A percentile compares a stretch with the other conserved stretches of the same genome.
phyloP scores from a whole-genome alignment of 1,140 invertebrate species.

The Papilio glaucus region DNA sequence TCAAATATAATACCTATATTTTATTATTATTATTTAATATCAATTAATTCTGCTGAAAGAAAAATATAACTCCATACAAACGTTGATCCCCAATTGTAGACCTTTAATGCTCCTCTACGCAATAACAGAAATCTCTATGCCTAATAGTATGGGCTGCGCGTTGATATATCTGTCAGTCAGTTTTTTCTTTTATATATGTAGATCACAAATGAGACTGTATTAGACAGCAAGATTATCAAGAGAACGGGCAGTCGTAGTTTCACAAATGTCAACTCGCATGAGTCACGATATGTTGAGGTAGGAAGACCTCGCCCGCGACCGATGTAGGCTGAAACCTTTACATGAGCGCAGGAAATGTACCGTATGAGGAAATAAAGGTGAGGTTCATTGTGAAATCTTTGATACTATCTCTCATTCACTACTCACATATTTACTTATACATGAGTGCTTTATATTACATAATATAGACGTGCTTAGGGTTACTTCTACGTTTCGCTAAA shows the following conservation, averaged over 20 bases:
- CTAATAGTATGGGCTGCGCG: no score
- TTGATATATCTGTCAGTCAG: no score
- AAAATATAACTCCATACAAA: no score
- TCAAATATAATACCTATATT: no score
- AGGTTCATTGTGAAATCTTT: slow-evolving; percentile 5
- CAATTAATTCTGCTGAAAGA: no score
- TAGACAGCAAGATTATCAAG: neutral
- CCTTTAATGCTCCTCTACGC: no score
- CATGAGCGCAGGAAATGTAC: neutral
- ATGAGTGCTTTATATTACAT: neutral
- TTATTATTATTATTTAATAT: no score
- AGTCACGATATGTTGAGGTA: neutral
- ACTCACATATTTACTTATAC: neutral
- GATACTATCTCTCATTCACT: neutral
- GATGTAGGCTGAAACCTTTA: slow-evolving; percentile 17
- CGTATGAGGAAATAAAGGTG: slow-evolving; percentile 19
- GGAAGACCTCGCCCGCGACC: neutral
- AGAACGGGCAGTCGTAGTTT: slow-evolving; percentile 10
- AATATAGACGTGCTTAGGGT: no score
- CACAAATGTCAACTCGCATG: neutral
- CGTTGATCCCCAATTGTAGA: no score
- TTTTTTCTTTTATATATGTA: no score
- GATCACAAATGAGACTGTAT: neutral
- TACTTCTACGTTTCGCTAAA: no score
- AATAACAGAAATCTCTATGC: no score